These are phyloP conservation scores for Cremastobaeus sp. DNA, from an alignment of 2,888 invertebrate species.

Conservation along the genomic window DNA sequence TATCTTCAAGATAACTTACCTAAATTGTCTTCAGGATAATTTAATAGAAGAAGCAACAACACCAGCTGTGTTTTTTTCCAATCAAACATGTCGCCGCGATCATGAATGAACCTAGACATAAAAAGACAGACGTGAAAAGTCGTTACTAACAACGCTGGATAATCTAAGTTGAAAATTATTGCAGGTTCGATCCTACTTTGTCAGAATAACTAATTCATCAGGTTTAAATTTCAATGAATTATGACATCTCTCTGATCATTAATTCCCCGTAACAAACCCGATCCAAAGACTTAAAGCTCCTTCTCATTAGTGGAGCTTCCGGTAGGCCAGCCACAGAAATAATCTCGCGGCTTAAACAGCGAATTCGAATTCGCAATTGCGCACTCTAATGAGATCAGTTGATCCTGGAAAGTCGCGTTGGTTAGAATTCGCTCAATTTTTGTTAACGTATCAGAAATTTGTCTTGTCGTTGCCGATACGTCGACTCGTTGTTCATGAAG, in stretches of 20 bases:
- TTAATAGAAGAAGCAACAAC: constrained; percentile 73
- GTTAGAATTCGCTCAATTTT: constrained; percentile 32
- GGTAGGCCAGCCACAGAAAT: constrained; percentile 56
- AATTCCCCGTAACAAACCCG: constrained; percentile 56
- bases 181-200: constrained; percentile 9
- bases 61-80: constrained; percentile 71
- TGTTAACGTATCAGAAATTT: constrained; percentile 42
- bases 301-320: constrained; percentile 58
- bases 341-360: constrained; percentile 58
- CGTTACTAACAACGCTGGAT: constrained; percentile 3
- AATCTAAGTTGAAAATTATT: constrained; percentile 28
- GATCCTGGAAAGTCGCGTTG: constrained; percentile 20
- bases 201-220: constrained; percentile 49
- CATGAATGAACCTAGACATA: constrained; percentile 72
- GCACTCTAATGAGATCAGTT: constrained; percentile 56
- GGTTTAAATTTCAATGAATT: constrained; percentile 50
- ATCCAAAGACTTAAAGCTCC: constrained; percentile 59
- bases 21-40: constrained; percentile 75
- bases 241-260: constrained; percentile 58
- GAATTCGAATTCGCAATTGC: constrained; percentile 54
- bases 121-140: constrained; percentile 25
- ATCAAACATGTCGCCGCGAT: constrained; percentile 74
- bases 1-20: too few species aligned
- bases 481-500: constrained; percentile 47
- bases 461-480: constrained; percentile 49